Base-by-base conservation (phyloP, 2,888 invertebrate species). In the Julus scandinavius region DNA sequence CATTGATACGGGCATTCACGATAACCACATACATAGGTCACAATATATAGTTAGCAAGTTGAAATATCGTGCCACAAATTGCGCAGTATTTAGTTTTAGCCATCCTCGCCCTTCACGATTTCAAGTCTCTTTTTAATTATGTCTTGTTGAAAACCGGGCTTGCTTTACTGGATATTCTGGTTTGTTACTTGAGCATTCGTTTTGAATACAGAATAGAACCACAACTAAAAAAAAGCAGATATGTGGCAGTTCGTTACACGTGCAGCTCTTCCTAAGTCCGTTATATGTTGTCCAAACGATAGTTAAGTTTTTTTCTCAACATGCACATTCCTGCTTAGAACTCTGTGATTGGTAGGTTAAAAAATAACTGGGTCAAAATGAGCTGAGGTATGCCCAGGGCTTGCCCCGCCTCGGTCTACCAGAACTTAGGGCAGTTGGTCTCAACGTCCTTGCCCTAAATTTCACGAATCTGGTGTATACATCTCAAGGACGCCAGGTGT, bases 401-500 rank as follows among this genome's bases (percentile, higher is more conserved):
- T 85, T 49, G 85, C 85, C 85, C 85, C 85, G 85, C 85, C 85
- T 41, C 41, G n/a, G 85, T 85, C 85, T 85, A 49, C 85, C 45
- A 41, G 85, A 85, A 41, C 85, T 49, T 85, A 85, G 85, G 85
- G 85, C 85, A 85, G 85, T 85, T 85, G 41, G 85, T 85, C 85
- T 85, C 45, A 85, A 49, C 87, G 87, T 58, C 87, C 87, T 87
- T 87, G 87, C 87, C 87, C 87, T 87, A 87, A 87, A 87, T 87
- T 54, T 85, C 85, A 85, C 49, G 41, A 85, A 85, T 85, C 20
- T 85, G 49, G 49, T 15, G 85, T n/a, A 13, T 41, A 54, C 40
- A 87, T 87, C 54, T 54, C 87, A 87, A 87, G 87, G 87, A 87
- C 87, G 54, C 49, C 85, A 85, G 41, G 85, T 85, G 85, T 72